Evolutionary conservation across 1,140 invertebrate genomes (phyloP).

Genomic region (Panulirus ornatus): DNA sequence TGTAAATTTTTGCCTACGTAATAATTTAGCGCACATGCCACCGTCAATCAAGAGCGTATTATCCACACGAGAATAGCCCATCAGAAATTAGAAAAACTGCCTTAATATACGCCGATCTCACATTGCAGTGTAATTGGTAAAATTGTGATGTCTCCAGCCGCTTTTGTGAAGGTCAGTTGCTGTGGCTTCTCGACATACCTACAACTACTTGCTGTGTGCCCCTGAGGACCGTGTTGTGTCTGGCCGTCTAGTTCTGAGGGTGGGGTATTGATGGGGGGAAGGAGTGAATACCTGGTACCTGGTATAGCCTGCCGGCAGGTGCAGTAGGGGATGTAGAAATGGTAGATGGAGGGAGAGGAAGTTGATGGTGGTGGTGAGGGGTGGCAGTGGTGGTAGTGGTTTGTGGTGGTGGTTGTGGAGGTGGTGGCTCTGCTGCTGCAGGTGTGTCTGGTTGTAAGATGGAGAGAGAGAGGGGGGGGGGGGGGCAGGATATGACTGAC

Average conservation of each 20-base stretch:
- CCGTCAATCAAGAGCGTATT: slow-evolving; percentile 49
- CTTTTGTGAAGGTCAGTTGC: slow-evolving; percentile 22
- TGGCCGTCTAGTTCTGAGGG: neutral
- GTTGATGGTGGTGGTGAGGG: neutral
- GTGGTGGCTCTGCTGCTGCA: neutral
- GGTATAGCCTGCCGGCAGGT: neutral
- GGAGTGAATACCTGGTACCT: neutral
- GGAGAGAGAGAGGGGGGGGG: neutral
- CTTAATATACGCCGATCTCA: slow-evolving; percentile 35
- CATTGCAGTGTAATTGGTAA: slow-evolving; percentile 40
- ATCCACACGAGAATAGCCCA: slow-evolving; percentile 54
- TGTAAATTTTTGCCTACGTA: slow-evolving; percentile 49
- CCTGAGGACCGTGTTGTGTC: neutral
- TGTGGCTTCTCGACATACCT: neutral
- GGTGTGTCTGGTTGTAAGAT: too few species aligned
- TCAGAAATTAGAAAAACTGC: slow-evolving; percentile 61
- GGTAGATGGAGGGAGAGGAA: neutral
- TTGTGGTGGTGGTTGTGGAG: neutral
- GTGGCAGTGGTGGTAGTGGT: neutral
- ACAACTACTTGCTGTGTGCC: too few species aligned
- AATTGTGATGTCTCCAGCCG: slow-evolving; percentile 39
- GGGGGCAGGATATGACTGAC: slow-evolving; percentile 6
- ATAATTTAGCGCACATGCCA: slow-evolving; percentile 52
- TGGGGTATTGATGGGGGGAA: neutral
- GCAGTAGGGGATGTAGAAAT: neutral